Evolutionary conservation across 1,140 invertebrate genomes (phyloP).

Genomic region (Pseudomyrmex concolor): DNA sequence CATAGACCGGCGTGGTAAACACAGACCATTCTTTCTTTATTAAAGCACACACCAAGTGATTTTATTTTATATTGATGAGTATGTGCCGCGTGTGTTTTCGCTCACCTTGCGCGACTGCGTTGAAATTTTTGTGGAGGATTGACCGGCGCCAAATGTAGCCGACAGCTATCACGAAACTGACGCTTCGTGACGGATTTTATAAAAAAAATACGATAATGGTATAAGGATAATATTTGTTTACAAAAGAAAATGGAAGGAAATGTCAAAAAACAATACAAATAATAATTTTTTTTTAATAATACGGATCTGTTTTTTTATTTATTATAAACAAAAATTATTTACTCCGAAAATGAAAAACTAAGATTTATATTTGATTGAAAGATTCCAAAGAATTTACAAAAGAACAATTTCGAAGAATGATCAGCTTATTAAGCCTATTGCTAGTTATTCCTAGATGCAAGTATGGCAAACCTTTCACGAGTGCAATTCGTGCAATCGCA

Average conservation of each 20-base stretch:
- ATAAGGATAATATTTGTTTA: too few relatives aligned
- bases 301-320: too few relatives aligned
- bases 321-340: neutral
- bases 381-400: neutral
- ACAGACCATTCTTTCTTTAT: neutral
- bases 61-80: neutral
- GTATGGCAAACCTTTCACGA: constrained; percentile 59
- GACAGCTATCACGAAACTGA: neutral
- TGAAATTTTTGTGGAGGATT: constrained; percentile 11
- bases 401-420: neutral
- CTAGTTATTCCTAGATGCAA: constrained; percentile 16
- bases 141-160: neutral
- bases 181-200: neutral
- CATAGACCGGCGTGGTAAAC: constrained; percentile 39
- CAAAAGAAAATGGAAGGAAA: too few relatives aligned
- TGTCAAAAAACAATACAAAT: too few relatives aligned
- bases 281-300: too few relatives aligned
- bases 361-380: neutral
- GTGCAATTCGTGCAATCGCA: constrained; percentile 43
- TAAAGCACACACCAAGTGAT: neutral
- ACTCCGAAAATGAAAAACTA: neutral
- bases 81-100: neutral
- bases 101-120: neutral
- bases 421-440: neutral
- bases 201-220: neutral